phyloP scores from a whole-genome alignment of 1,140 invertebrate species.

The Cepaea nemoralis region DNA sequence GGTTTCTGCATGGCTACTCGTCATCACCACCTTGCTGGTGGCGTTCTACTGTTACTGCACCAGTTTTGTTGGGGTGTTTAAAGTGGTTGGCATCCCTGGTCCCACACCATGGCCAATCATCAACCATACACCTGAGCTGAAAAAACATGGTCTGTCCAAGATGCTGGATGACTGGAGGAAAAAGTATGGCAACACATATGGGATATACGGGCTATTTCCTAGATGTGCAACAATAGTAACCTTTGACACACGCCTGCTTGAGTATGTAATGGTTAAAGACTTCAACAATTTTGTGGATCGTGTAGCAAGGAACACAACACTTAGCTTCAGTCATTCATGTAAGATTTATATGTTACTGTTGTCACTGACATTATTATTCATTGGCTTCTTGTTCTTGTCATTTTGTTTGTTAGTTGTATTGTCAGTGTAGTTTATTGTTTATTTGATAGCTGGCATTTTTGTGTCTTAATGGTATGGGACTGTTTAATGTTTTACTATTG shows the following conservation, averaged over 20 bases:
- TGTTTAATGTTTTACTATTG: too few species aligned
- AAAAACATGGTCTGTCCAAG: slow-evolving; percentile 25
- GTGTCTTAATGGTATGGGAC: too few species aligned
- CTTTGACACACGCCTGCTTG: slow-evolving; percentile 21
- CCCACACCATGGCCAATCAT: slow-evolving; percentile 28
- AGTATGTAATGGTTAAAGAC: slow-evolving; percentile 21
- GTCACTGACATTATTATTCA: too few species aligned
- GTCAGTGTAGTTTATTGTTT: too few species aligned
- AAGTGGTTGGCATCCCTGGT: slow-evolving; percentile 16
- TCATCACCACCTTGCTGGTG: neutral
- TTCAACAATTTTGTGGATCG: slow-evolving; percentile 26
- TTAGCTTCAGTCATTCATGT: slow-evolving; percentile 5
- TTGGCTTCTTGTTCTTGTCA: too few species aligned
- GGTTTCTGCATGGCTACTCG: neutral
- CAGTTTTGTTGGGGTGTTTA: slow-evolving; percentile 22
- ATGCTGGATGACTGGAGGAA: slow-evolving; percentile 23
- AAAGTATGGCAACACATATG: slow-evolving; percentile 25
- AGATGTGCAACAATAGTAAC: slow-evolving; percentile 9
- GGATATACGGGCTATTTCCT: slow-evolving; percentile 19
- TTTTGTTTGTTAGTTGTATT: too few species aligned
- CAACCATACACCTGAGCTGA: slow-evolving; percentile 18
- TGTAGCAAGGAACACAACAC: neutral
- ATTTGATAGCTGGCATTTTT: too few species aligned
- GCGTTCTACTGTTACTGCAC: slow-evolving; percentile 9
- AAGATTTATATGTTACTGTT: too few species aligned